Percentiles rank a stretch among this genome's conserved stretches.
Evolutionary conservation across 2,113 vertebrate species (phyloP).

Genomic region (Mirounga angustirostris): DNA sequence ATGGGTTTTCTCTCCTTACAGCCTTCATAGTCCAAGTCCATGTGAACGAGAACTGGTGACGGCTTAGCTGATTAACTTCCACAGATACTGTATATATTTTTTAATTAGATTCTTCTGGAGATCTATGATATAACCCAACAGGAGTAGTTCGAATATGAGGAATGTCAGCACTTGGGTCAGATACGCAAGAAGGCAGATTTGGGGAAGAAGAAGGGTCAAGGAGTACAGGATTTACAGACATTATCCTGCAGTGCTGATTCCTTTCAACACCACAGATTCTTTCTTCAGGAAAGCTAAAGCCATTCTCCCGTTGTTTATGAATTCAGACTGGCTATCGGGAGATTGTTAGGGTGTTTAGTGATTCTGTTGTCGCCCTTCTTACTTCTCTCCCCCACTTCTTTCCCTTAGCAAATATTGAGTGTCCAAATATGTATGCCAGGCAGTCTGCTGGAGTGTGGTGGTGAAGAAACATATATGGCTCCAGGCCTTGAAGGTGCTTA

Average conservation of each 20-base stretch:
- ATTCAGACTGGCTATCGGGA: not conserved
- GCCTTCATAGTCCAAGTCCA: not conserved
- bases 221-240: not conserved
- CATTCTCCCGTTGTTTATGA: not conserved
- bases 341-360: not conserved
- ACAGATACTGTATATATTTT: not conserved
- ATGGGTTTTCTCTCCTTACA: not conserved
- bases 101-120: conserved; percentile 32
- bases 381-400: not conserved
- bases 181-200: not conserved
- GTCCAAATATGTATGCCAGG: not conserved
- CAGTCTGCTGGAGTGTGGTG: not conserved
- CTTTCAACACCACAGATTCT: not conserved
- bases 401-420: not conserved
- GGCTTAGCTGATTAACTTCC: not conserved
- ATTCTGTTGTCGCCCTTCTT: not conserved
- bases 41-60: not conserved
- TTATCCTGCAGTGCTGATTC: not conserved
- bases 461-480: not conserved
- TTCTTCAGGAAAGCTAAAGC: not conserved
- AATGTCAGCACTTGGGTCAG: not conserved
- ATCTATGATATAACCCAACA: not conserved
- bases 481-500: not conserved
- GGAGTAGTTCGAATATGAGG: not conserved
- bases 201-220: not conserved